phyloP scores from a whole-genome alignment of 2,888 invertebrate genomes.

The Ganaspis brasiliensis region DNA sequence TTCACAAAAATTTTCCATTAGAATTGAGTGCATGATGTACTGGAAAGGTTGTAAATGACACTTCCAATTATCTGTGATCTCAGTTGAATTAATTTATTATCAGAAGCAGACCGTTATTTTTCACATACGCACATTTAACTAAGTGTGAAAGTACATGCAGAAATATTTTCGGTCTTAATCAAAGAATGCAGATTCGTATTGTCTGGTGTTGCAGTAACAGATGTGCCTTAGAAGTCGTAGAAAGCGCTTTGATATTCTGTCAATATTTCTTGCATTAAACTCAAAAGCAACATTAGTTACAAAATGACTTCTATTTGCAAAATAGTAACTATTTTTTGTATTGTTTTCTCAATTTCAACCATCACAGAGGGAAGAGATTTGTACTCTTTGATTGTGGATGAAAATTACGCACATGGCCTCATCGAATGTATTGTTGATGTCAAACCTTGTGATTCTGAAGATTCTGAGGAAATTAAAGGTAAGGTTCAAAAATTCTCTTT shows the following conservation, averaged over 20 bases:
- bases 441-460: slow-evolving; percentile 10
- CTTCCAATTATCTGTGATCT: slow-evolving; percentile 16
- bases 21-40: not conserved
- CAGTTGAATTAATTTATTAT: slow-evolving; percentile 33
- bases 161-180: slow-evolving; percentile 30
- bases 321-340: not conserved
- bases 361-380: not conserved
- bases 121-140: not conserved
- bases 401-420: not conserved
- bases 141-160: not conserved
- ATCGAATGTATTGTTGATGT: slow-evolving; percentile 14
- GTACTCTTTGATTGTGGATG: slow-evolving; percentile 11
- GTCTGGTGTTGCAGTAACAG: too few species aligned
- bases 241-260: too few species aligned
- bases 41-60: slow-evolving; percentile 22
- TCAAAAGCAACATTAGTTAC: too few species aligned
- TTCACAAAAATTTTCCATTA: not conserved
- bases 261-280: too few species aligned
- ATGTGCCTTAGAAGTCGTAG: too few species aligned
- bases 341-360: not conserved
- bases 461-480: slow-evolving; percentile 22
- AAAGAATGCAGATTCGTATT: too few species aligned
- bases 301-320: not conserved
- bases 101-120: not conserved
- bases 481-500: not conserved